These are phyloP conservation scores for Megalonaias nervosa DNA, from an alignment of 1,140 invertebrate species.

Conservation along the genomic window DNA sequence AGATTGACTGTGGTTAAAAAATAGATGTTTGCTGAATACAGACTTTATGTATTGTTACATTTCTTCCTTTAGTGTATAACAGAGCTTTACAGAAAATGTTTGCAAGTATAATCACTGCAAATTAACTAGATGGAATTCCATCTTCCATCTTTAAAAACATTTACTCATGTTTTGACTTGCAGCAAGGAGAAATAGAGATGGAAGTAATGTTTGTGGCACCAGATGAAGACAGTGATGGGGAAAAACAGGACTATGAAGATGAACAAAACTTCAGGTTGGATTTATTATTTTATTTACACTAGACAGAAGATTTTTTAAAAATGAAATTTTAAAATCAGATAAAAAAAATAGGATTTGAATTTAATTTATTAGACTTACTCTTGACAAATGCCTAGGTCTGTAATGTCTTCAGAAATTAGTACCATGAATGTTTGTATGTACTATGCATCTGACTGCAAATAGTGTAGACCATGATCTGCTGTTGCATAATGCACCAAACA, in stretches of 20 bases:
- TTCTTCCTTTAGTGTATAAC: too few relatives aligned
- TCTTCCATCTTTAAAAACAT: too few relatives aligned
- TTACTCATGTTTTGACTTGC: conserved; percentile 49
- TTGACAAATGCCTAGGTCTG: background rate
- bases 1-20: too few relatives aligned
- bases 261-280: conserved; percentile 69
- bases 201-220: conserved; percentile 82
- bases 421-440: background rate
- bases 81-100: too few relatives aligned
- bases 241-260: conserved; percentile 68
- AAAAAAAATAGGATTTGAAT: background rate
- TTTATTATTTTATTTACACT: background rate
- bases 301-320: background rate
- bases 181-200: conserved; percentile 80
- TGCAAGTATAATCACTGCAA: too few relatives aligned
- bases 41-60: too few relatives aligned
- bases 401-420: background rate
- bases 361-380: background rate
- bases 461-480: background rate
- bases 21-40: too few relatives aligned
- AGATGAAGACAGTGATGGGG: conserved; percentile 78
- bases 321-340: background rate
- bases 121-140: too few relatives aligned
- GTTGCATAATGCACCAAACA: background rate
- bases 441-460: background rate